A percentile compares a stretch with the other conserved stretches of the same genome.
These are phyloP conservation scores for Macrosteles quadrilineatus DNA, from an alignment of 1,140 invertebrate genomes.

Conservation along the genomic window DNA sequence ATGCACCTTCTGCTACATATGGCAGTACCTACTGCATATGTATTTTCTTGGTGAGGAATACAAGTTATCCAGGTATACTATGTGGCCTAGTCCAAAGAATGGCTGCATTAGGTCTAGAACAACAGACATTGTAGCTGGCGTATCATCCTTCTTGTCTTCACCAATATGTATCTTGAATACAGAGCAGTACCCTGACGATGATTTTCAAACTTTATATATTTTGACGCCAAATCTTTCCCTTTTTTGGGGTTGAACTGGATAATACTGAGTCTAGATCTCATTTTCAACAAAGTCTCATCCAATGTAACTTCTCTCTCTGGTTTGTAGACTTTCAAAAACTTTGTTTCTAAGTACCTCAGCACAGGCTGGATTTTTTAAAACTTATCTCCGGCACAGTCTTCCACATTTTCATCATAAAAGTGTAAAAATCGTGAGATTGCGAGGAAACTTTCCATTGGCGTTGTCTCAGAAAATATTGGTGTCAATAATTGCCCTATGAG, in stretches of 20 bases:
- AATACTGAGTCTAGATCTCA: not conserved
- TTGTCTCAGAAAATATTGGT: not conserved
- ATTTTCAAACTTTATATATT: conserved; percentile 1
- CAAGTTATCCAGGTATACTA: not conserved
- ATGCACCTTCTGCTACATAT: not conserved
- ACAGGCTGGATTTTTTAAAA: not conserved
- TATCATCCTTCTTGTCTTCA: not conserved
- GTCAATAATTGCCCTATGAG: not conserved
- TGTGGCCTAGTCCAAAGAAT: not conserved
- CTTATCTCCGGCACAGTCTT: not conserved
- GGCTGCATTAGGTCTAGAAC: not conserved
- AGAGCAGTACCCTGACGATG: not conserved
- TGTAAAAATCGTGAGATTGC: not conserved
- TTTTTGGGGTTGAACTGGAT: conserved; percentile 9
- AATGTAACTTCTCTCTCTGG: not conserved
- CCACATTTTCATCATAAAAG: conserved; percentile 6
- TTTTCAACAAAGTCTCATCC: not conserved
- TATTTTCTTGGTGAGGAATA: not conserved
- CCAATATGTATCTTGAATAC: not conserved
- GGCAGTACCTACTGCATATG: not conserved
- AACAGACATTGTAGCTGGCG: not conserved
- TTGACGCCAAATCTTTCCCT: not conserved
- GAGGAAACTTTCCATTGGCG: not conserved
- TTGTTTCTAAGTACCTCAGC: conserved; percentile 1
- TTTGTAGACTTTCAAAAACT: not conserved